Evolutionary conservation across 1,140 invertebrate species (phyloP), one percentile per base, ranked within the genome.

Genomic region (Hylaeus anthracinus): DNA sequence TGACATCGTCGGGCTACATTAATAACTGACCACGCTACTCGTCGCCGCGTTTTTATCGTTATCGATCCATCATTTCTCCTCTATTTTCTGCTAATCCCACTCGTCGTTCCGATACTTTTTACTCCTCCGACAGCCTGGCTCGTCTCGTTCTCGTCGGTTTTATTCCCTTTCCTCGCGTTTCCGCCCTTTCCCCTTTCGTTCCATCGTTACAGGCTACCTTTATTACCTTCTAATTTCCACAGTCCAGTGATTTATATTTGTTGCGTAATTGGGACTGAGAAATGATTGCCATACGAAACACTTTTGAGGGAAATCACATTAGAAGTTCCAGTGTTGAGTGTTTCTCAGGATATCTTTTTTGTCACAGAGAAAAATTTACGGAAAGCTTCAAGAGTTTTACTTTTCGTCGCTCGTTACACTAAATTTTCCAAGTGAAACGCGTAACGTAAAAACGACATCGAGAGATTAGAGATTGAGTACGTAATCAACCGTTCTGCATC

Each of bases 21-120:
- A 80, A 80, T 80, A 80, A 80, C 72, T 80, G 79, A 69, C 79
- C 79, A 74, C 72, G 79, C 61, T 75, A 75, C 72, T 80, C 71
- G 79, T 63, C 79, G 63, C 81, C 77, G 69, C 80, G 70, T 73
- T 81, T 82, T 76, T 71, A 69, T 72, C 70, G 55, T 64, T 60
- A 75, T 67, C 72, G 82, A 81, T 75, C 79, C 72, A 72, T 76
- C 76, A 70, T 76, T 76, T 66, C 66, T 83, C 72, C 71, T 65
- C 79, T 72, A 63, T 74, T 83, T 72, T 75, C 74, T 51, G 64
- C 65, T 70, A 76, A 81, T 77, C 73, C 74, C 56, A 66, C 73
- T 63, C 64, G 55, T 63, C 63, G 73, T 70, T 15, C 73, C 79
- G 63, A 65, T 65, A 64, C 60, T 82, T 70, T 82, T 71, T 77